A percentile compares a stretch with the other conserved stretches of the same genome.
Evolutionary conservation across 2,888 invertebrate genomes (phyloP).

Genomic region (Papilio elwesi): DNA sequence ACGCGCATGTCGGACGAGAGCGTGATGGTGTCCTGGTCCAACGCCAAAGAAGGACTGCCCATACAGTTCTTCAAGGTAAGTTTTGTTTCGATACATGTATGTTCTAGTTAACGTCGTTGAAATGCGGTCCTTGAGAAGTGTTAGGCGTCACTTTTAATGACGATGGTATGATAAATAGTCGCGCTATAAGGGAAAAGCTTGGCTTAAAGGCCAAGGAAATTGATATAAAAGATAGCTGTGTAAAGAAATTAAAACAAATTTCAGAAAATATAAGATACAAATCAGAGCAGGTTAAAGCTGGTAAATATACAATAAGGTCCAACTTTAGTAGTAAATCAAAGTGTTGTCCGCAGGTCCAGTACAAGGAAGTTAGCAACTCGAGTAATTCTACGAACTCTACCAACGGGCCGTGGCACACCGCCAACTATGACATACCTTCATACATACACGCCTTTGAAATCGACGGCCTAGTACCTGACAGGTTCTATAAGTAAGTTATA

Average conservation of each 20-base stretch:
- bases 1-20: constrained; percentile 94
- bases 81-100: not conserved
- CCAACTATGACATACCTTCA: constrained; percentile 91
- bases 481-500: constrained; percentile 86
- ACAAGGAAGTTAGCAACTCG: constrained; percentile 69
- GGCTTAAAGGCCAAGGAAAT: no score
- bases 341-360: constrained; percentile 66
- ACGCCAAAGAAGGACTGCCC: constrained; percentile 90
- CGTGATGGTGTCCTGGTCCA: constrained; percentile 97
- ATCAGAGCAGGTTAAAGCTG: not conserved
- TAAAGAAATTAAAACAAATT: no score
- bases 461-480: constrained; percentile 88
- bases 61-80: constrained; percentile 93
- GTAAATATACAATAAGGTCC: not conserved
- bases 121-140: no score
- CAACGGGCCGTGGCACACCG: constrained; percentile 88
- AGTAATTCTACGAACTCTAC: constrained; percentile 55
- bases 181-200: no score
- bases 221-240: no score
- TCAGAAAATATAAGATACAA: no score
- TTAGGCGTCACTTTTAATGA: no score
- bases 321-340: constrained; percentile 17
- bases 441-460: constrained; percentile 92
- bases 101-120: not conserved
- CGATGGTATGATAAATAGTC: no score